Conservation (phyloP, 2,888 invertebrate genomes). For the Molorchus minor region DNA sequence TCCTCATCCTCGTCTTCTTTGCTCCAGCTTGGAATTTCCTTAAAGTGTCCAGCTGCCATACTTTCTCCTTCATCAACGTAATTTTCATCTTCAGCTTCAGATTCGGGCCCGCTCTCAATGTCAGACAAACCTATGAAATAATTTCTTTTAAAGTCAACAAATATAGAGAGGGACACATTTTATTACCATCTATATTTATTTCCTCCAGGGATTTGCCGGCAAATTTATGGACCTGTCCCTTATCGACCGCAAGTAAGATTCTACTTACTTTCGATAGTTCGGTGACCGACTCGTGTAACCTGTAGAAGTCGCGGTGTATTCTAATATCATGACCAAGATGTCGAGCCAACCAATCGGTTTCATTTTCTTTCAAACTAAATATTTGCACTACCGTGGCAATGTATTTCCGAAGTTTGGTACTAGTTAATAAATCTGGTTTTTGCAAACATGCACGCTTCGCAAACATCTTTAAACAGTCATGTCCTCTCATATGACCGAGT, state of each 20-base stretch:
- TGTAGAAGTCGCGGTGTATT: slow-evolving; percentile 2
- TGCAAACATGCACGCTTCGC: not conserved
- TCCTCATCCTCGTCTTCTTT: too few relatives aligned
- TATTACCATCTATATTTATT: too few relatives aligned
- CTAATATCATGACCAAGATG: slow-evolving; percentile 9
- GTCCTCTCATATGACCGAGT: not conserved
- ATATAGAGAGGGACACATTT: too few relatives aligned
- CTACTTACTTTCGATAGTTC: slow-evolving; percentile 38
- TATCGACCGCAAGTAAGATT: slow-evolving; percentile 19
- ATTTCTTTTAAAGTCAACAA: too few relatives aligned
- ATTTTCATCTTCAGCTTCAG: too few relatives aligned
- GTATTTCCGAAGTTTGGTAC: slow-evolving; percentile 10
- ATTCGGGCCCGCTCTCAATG: too few relatives aligned
- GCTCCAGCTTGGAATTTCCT: too few relatives aligned
- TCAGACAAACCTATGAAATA: too few relatives aligned
- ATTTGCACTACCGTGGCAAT: slow-evolving; percentile 6
- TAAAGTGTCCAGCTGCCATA: too few relatives aligned
- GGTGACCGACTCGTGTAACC: slow-evolving; percentile 31
- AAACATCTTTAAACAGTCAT: slow-evolving; percentile 1
- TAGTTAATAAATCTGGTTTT: slow-evolving; percentile 11
- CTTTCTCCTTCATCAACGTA: too few relatives aligned
- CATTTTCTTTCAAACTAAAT: slow-evolving; percentile 8
- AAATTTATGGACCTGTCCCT: too few relatives aligned
- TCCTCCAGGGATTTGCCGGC: too few relatives aligned
- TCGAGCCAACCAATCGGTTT: slow-evolving; percentile 3